These are phyloP conservation scores for Drosophila prostipennis DNA, from an alignment of 2,888 invertebrate species.

Conservation along the genomic window DNA sequence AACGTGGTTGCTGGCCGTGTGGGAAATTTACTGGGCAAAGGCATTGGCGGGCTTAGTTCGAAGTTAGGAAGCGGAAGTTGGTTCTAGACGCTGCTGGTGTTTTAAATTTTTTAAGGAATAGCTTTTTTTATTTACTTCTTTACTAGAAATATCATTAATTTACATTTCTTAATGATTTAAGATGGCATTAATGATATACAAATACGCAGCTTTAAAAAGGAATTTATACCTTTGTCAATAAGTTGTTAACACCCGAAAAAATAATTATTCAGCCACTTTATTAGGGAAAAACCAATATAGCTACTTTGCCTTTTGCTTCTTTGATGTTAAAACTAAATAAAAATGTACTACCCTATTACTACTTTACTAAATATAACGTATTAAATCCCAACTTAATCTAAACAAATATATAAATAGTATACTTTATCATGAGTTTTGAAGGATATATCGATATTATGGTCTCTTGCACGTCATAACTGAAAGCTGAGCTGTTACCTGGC, in stretches of 20 bases:
- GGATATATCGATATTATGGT: neutral
- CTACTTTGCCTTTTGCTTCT: neutral
- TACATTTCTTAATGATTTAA: neutral
- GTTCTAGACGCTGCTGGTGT: constrained; percentile 86
- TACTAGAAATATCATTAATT: neutral
- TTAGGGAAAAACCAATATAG: neutral
- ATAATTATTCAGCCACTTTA: neutral
- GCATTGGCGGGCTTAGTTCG: constrained; percentile 94
- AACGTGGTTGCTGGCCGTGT: constrained; percentile 90
- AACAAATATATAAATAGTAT: neutral
- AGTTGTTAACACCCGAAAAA: neutral
- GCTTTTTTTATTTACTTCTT: neutral
- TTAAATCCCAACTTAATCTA: neutral
- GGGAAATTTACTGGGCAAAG: constrained; percentile 95
- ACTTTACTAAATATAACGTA: neutral
- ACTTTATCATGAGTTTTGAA: neutral
- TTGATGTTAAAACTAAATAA: neutral
- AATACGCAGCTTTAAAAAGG: neutral
- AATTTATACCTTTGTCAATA: neutral
- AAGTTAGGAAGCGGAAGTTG: constrained; percentile 94
- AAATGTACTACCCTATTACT: neutral
- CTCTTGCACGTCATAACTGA: neutral
- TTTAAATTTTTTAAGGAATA: neutral
- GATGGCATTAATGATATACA: neutral
- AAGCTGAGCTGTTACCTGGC: neutral